Base-by-base conservation (phyloP, 2,888 invertebrate genomes). In the Eledona agricola region DNA sequence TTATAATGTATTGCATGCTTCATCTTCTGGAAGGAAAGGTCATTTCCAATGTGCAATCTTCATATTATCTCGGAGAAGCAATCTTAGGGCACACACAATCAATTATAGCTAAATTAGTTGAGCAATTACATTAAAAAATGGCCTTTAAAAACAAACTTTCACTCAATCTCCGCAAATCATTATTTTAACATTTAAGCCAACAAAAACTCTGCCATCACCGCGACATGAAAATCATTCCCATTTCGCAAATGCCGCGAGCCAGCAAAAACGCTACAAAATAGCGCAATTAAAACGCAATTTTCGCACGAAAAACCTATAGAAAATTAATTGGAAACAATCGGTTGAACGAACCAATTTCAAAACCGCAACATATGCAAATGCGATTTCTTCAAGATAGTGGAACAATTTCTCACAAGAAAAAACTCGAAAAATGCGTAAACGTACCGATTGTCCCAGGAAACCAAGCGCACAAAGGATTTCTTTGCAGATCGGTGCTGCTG, bases 381-480 rank as follows among this genome's bases (percentile, higher is more conserved):
- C 35, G 42, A 19, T 49, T 54, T 54, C 54, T 54, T 53, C 37
- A 49, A 37, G 31, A 29, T n/a, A n/a, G n/a, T n/a, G n/a, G n/a
- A n/a, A n/a, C n/a, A 35, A 49, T 28, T 40, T 52, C 51, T 26
- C 49, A 49, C 12, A 46, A 34, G 35, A 46, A 46, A 32, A 37
- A 13, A n/a, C 22, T 13, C 11, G 15, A 6, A 7, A 5, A 15
- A 23, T 22, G 1, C 10, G 4, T 10, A 32, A 17, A 77, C 82
- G 80, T 72, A 89, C 88, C 87, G 51, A 93, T 85, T 3, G 93
- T 92, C 50, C 93, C 93, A 1, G 94, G 94, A 75, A 92, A 93
- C 94, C 94, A 95, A 13, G 94, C 93, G 72, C 94, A 95, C 0
- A 95, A 79, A 7, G 93, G 93, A 78, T 94, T 95, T 52, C 91